Evolutionary conservation across 1,140 invertebrate species (phyloP).

Genomic region (Linepithema humile): DNA sequence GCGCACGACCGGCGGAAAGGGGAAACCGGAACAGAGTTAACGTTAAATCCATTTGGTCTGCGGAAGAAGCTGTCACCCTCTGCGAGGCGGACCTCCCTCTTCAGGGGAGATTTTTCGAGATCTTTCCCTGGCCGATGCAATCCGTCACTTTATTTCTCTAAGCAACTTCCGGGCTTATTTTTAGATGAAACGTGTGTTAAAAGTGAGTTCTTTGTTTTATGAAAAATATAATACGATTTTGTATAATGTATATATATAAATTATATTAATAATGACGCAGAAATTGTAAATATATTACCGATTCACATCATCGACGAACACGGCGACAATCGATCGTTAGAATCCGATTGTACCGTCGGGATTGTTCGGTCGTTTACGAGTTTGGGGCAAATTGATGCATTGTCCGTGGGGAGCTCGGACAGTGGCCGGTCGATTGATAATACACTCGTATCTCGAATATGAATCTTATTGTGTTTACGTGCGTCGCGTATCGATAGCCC

Average conservation of each 20-base stretch:
- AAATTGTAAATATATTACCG: not conserved
- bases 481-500: not conserved
- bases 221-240: not conserved
- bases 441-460: not conserved
- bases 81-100: constrained; percentile 21
- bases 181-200: not conserved
- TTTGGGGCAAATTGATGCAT: constrained; percentile 19
- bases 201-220: not conserved
- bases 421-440: constrained; percentile 38
- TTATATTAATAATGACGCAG: not conserved
- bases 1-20: constrained; percentile 39
- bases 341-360: not conserved
- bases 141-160: not conserved
- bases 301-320: no score
- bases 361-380: constrained; percentile 66
- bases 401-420: constrained; percentile 16
- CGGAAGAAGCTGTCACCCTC: constrained; percentile 72
- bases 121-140: constrained; percentile 10
- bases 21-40: constrained; percentile 66
- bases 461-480: not conserved
- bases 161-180: not conserved
- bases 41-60: constrained; percentile 64
- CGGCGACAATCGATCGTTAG: constrained; percentile 55
- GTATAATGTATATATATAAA: not conserved
- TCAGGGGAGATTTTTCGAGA: constrained; percentile 36